phyloP scores from a whole-genome alignment of 2,888 invertebrate species.

The Nudaria mundana region DNA sequence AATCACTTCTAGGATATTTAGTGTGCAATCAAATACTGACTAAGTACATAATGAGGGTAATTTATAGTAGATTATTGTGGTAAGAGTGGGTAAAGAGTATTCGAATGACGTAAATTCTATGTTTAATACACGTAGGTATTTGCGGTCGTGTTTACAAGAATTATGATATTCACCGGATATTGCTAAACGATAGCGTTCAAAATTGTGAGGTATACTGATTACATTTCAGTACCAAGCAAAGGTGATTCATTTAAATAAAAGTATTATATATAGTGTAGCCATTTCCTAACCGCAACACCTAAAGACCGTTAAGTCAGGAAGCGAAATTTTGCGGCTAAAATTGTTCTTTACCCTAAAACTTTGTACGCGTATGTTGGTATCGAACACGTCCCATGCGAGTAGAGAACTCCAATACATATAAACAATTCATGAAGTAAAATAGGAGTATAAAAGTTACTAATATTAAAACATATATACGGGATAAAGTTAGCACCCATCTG shows the following conservation, averaged over 20 bases:
- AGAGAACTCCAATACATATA: constrained; percentile 22
- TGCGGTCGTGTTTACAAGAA: too few species aligned
- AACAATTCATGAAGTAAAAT: constrained; percentile 37
- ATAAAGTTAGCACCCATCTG: constrained; percentile 31
- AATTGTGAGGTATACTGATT: too few species aligned
- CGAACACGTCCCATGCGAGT: constrained; percentile 19
- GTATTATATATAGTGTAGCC: constrained; percentile 13
- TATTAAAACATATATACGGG: constrained; percentile 31
- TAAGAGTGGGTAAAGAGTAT: too few species aligned
- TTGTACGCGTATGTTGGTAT: constrained; percentile 16
- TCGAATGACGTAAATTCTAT: too few species aligned
- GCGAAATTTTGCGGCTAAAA: constrained; percentile 25
- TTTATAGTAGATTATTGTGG: too few species aligned
- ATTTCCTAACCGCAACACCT: constrained; percentile 19
- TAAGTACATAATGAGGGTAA: too few species aligned
- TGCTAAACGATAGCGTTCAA: too few species aligned
- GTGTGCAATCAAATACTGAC: too few species aligned
- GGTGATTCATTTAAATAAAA: too few species aligned
- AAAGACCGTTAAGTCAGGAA: constrained; percentile 26
- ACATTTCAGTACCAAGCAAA: constrained; percentile 12
- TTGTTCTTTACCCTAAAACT: constrained; percentile 31
- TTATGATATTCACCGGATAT: too few species aligned
- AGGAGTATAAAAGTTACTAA: constrained; percentile 27
- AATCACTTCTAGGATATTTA: too few species aligned
- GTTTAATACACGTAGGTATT: too few species aligned